These are phyloP conservation scores for Takifugu flavidus DNA, from an alignment of 2,113 vertebrate genomes.

Conservation along the genomic window DNA sequence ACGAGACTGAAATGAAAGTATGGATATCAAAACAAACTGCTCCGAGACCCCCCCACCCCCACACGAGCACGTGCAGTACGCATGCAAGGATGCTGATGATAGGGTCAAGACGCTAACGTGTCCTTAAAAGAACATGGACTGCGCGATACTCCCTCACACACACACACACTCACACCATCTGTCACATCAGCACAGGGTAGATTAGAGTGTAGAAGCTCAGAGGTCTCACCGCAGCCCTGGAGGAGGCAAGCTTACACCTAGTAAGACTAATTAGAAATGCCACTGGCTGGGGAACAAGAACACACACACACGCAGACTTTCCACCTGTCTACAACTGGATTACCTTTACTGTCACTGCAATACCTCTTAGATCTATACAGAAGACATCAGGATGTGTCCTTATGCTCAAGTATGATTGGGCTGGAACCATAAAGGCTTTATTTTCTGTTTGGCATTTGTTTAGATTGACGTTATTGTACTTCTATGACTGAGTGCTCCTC, in stretches of 20 bases:
- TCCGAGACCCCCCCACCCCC: neutral
- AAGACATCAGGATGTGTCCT: neutral
- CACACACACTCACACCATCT: slow-evolving; percentile 62
- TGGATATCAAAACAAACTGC: slow-evolving; percentile 12
- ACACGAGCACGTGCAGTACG: slow-evolving; percentile 2
- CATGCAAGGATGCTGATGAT: slow-evolving; percentile 1
- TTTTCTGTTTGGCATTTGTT: neutral
- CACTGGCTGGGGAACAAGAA: slow-evolving; percentile 27
- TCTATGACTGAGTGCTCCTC: neutral
- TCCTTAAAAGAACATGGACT: slow-evolving; percentile 39
- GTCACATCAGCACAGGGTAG: slow-evolving; percentile 68
- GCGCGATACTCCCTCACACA: slow-evolving; percentile 24
- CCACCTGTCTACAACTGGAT: neutral
- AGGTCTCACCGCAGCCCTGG: slow-evolving; percentile 21
- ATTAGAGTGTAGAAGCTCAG: slow-evolving; percentile 62
- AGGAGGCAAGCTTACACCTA: slow-evolving; percentile 43
- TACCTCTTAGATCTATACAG: neutral
- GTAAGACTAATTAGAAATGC: slow-evolving; percentile 45
- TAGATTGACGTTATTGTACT: neutral
- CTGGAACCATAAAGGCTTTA: neutral
- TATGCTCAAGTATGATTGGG: neutral
- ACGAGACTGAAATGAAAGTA: neutral
- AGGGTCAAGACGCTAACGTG: slow-evolving; percentile 9
- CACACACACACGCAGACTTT: neutral
- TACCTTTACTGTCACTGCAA: neutral